Base-by-base conservation (phyloP, 2,888 invertebrate genomes). In the Leucophenga maculata region DNA sequence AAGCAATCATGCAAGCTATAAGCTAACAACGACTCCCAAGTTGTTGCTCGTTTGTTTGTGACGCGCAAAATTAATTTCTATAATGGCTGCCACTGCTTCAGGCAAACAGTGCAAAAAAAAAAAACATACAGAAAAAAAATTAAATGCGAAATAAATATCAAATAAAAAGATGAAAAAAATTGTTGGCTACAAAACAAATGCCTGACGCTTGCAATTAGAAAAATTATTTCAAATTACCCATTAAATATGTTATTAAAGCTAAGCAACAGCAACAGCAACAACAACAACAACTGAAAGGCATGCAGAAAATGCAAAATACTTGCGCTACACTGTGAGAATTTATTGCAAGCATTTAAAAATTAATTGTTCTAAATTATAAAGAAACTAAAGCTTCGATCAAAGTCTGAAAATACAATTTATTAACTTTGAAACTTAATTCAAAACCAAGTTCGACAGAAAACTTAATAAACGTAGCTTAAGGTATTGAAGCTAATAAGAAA, bases 41-140 rank as follows among this genome's bases (percentile, higher is more conserved):
- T 81, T 81, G 80, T 82, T 81, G 80, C 80, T 81, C 80, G 80
- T 81, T 81, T 81, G 80, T 81, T 82, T 81, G 81, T 79, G 81
- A 81, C 81, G 80, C 62, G 62, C 62, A 75, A 81, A 81, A 81
- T 81, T 81, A 81, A 81, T 81, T 81, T 81, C 76, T 79, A 79
- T 81, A 81, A 81, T 81, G 83, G 80, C 80, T 78, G 80, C 80
- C 80, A 80, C 1, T 32, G 22, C 16, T 32, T 6, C 54, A 54
- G 13, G 18, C 4, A 16, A n/a, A n/a, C n/a, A n/a, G 32, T 1
- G n/a, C 16, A 44, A 26, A 65, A n/a, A 16, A 62, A 32, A 32
- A 32, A 32, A 32, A 32, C 8, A 32, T 32, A 32, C 3, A 32
- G 8, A 32, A 32, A 32, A 32, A 32, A 32, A 32, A 32, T 6